Percentiles rank a stretch among this genome's conserved stretches.
phyloP scores from a whole-genome alignment of 23 tunicate species.

The Ascidia mentula region DNA sequence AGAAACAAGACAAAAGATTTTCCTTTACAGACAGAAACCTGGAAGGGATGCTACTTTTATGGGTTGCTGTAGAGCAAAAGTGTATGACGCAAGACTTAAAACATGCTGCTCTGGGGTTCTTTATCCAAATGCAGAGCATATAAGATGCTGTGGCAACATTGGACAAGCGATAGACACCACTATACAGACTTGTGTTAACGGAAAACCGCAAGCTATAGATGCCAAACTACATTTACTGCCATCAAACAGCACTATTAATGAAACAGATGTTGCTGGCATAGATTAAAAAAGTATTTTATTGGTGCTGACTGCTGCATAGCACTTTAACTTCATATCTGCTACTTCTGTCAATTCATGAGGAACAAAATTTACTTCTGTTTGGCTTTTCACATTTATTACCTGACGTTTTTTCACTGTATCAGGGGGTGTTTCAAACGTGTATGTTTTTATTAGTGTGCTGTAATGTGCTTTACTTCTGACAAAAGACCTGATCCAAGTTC shows the following conservation, averaged over 20 bases:
- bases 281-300: not conserved
- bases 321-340: too few species aligned
- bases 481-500: too few species aligned
- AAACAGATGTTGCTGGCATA: not conserved
- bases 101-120: slow-evolving; percentile 38
- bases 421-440: too few species aligned
- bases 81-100: slow-evolving; percentile 18
- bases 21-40: not conserved
- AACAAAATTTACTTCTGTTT: too few species aligned
- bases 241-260: not conserved
- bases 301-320: not conserved
- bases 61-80: slow-evolving; percentile 19
- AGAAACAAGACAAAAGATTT: too few species aligned
- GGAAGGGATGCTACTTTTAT: not conserved
- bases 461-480: not conserved
- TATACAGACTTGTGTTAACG: not conserved
- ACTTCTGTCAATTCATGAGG: too few species aligned
- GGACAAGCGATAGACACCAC: slow-evolving; percentile 24
- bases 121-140: slow-evolving; percentile 27
- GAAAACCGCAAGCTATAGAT: not conserved
- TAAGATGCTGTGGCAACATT: slow-evolving; percentile 31
- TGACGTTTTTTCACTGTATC: too few species aligned
- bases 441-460: not conserved
- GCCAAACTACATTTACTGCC: not conserved
- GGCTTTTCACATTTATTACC: too few species aligned